A percentile compares a stretch with the other conserved stretches of the same genome.
Evolutionary conservation across 2,797 vertebrate species (phyloP).

Genomic region (Sebastes oblongus): DNA sequence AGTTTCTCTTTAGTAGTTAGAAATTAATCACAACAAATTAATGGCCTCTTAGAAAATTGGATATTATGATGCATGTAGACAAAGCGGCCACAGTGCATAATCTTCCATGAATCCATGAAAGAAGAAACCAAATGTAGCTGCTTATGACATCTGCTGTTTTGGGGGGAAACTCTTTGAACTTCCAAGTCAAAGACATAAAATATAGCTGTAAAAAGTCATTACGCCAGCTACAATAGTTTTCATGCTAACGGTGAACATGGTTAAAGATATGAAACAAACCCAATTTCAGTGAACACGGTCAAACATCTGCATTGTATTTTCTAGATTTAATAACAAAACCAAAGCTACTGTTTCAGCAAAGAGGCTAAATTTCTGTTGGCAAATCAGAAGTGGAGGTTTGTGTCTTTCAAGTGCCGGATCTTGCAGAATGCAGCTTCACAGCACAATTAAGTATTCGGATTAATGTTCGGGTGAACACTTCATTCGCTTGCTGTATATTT

Average conservation of each 20-base stretch:
- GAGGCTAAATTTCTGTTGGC: conserved; percentile 39
- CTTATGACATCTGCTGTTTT: conserved; percentile 12
- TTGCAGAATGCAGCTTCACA: conserved; percentile 26
- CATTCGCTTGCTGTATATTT: background rate
- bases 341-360: conserved; percentile 59
- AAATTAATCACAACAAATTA: conserved; percentile 8
- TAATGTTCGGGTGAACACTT: background rate
- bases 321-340: conserved; percentile 52
- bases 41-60: conserved; percentile 1
- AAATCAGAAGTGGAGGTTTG: conserved; percentile 32
- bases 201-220: conserved; percentile 33
- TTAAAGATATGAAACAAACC: conserved; percentile 19
- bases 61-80: background rate
- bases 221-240: conserved; percentile 19
- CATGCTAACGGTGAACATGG: conserved; percentile 15
- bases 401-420: conserved; percentile 1
- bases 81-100: background rate
- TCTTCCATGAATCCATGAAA: background rate
- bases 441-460: conserved; percentile 1
- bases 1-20: background rate
- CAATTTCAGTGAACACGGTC: background rate
- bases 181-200: conserved; percentile 31
- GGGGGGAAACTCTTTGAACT: conserved; percentile 16
- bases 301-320: conserved; percentile 65
- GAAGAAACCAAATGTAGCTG: conserved; percentile 28